These are phyloP conservation scores for Alloplasta piceator DNA, from an alignment of 2,888 invertebrate species.

Conservation along the genomic window DNA sequence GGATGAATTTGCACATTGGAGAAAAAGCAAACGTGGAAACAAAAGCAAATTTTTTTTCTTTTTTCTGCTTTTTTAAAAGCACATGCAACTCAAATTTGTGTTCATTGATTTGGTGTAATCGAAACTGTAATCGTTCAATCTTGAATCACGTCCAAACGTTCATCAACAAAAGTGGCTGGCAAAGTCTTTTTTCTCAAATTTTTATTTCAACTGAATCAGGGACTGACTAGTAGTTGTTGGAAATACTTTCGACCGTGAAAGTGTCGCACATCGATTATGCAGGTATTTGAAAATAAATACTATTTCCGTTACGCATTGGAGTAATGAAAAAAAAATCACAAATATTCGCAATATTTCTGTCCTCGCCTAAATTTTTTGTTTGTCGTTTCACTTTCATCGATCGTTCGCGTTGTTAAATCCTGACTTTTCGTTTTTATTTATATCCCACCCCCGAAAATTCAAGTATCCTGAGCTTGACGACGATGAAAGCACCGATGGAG, in stretches of 20 bases:
- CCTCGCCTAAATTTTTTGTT: background rate
- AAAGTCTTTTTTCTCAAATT: slow-evolving; percentile 42
- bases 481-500: background rate
- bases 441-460: background rate
- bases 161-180: slow-evolving; percentile 8
- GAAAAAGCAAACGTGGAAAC: slow-evolving; percentile 74
- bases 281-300: slow-evolving; percentile 14
- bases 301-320: slow-evolving; percentile 7
- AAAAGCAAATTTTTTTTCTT: slow-evolving; percentile 72
- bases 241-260: slow-evolving; percentile 68
- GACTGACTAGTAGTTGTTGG: slow-evolving; percentile 83
- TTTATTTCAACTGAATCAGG: slow-evolving; percentile 69
- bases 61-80: slow-evolving; percentile 34
- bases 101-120: slow-evolving; percentile 53
- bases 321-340: slow-evolving; percentile 7
- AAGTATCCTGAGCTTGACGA: background rate
- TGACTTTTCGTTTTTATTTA: background rate
- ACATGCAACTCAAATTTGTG: slow-evolving; percentile 76
- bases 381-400: background rate
- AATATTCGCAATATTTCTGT: background rate
- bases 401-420: background rate
- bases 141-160: slow-evolving; percentile 35
- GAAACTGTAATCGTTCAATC: slow-evolving; percentile 42
- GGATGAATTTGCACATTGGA: slow-evolving; percentile 10
- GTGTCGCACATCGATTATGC: slow-evolving; percentile 41